Base-by-base conservation (phyloP, 2,113 vertebrate species). In the Trinectes maculatus region DNA sequence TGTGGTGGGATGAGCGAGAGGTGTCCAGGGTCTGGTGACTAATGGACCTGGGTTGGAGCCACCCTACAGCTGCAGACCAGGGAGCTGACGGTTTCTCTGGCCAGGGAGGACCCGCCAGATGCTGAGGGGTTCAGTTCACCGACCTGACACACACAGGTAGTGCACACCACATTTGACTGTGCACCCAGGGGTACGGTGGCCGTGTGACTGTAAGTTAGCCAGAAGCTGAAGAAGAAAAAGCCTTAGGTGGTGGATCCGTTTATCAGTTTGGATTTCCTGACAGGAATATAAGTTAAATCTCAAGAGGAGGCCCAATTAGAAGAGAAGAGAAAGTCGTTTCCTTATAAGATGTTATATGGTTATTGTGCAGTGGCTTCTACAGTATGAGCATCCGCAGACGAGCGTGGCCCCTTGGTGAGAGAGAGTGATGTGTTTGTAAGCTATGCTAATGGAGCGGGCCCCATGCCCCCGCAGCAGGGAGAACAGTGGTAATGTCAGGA, bases 401-500 rank as follows among this genome's bases (percentile, higher is more conserved):
- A 70, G 77, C 19, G 40, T 39, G 42, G 67, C 49, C 61, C 51
- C 29, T 64, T 48, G 13, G 44, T 69, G 65, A 57, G 62, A 31
- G 68, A 77, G 72, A 80, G 72, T 86, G 82, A 85, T 85, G 80
- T 85, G 80, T 90, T 91, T 85, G 86, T 87, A 81, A 89, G 83
- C 61, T 77, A 87, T 86, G 86, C 83, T 90, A 90, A 92, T 90
- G 89, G 69, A 28, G 58, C 71, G 71, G 82, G 81, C 86, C 87
- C 73, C 47, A 51, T 84, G 83, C 87, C 87, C 90, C 80, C 43
- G 49, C 85, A 79, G 84, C 83, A 83, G 80, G 58, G 79, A 73
- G 80, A 88, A 64, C 85, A 87, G 87, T 88, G 83, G 87, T 89
- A 85, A 92, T 90, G 91, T 91, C 90, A 89, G 84, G 79, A 76